Conservation (phyloP, 2,888 invertebrate genomes). For the Lissocephala sabroskyi region DNA sequence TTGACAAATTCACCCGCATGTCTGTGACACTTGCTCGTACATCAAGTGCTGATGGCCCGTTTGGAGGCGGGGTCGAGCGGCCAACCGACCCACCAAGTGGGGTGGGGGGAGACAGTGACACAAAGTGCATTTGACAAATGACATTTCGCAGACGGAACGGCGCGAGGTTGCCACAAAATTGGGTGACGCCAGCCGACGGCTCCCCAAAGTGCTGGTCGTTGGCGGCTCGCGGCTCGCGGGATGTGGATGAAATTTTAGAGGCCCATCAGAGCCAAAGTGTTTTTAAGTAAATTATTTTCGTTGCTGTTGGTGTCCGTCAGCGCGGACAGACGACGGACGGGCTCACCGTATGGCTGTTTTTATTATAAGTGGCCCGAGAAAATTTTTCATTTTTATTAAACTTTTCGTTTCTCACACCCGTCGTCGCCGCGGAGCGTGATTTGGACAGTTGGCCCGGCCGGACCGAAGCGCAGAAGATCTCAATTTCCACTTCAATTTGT, state of each 20-base stretch:
- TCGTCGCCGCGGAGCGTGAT: conserved; percentile 12
- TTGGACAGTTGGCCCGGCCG: background rate
- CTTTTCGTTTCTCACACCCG: conserved; percentile 18
- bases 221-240: background rate
- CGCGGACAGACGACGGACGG: background rate
- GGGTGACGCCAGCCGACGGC: too few species aligned
- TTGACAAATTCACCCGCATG: conserved; percentile 56
- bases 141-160: conserved; percentile 68
- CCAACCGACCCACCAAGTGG: conserved; percentile 5
- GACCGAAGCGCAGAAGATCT: conserved; percentile 64
- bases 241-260: conserved; percentile 27
- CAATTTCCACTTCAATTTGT: conserved; percentile 72
- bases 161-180: conserved; percentile 1
- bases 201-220: too few species aligned
- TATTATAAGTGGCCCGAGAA: conserved; percentile 15
- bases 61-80: conserved; percentile 13
- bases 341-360: background rate
- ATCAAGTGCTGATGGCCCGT: conserved; percentile 24
- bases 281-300: conserved; percentile 58
- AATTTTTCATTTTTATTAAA: conserved; percentile 53
- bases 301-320: conserved; percentile 15
- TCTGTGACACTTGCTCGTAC: conserved; percentile 49
- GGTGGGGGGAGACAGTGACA: conserved; percentile 33
- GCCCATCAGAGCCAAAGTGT: conserved; percentile 44
- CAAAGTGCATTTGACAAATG: conserved; percentile 69